A percentile compares a stretch with the other conserved stretches of the same genome.
These are phyloP conservation scores for Parazoanthus atlanticus DNA, from an alignment of 92 coral and sea anemone species.

Conservation along the genomic window DNA sequence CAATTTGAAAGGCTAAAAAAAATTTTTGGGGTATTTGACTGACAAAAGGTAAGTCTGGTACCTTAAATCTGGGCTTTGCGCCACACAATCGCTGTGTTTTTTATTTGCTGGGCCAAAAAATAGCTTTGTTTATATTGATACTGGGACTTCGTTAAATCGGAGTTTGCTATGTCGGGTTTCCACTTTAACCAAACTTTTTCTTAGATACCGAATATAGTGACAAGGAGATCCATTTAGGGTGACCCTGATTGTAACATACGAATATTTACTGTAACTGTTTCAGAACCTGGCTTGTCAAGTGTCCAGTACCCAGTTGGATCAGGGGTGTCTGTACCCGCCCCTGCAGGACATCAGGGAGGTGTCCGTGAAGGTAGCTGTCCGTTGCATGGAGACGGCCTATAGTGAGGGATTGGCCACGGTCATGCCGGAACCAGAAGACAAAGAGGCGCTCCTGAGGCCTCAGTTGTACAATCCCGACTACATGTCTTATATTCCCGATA, in stretches of 20 bases:
- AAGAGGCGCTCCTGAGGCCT: slow-evolving; percentile 64
- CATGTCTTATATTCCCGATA: slow-evolving; percentile 87
- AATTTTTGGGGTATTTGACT: no score
- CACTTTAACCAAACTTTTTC: background rate
- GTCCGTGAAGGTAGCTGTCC: slow-evolving; percentile 74
- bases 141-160: background rate
- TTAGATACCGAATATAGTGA: background rate
- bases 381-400: slow-evolving; percentile 81
- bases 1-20: no score
- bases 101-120: no score
- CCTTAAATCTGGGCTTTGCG: no score
- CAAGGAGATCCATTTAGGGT: background rate
- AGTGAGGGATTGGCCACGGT: slow-evolving; percentile 75
- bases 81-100: no score
- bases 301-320: slow-evolving; percentile 74
- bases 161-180: background rate
- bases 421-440: slow-evolving; percentile 90
- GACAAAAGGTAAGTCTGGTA: no score
- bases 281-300: slow-evolving; percentile 89
- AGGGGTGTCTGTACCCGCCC: slow-evolving; percentile 94
- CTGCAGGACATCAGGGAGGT: slow-evolving; percentile 85
- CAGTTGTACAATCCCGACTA: slow-evolving; percentile 84
- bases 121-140: no score
- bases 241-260: background rate
- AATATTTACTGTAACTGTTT: background rate